Evolutionary conservation across 2,888 invertebrate species (phyloP).

Genomic region (Papilio protenor): DNA sequence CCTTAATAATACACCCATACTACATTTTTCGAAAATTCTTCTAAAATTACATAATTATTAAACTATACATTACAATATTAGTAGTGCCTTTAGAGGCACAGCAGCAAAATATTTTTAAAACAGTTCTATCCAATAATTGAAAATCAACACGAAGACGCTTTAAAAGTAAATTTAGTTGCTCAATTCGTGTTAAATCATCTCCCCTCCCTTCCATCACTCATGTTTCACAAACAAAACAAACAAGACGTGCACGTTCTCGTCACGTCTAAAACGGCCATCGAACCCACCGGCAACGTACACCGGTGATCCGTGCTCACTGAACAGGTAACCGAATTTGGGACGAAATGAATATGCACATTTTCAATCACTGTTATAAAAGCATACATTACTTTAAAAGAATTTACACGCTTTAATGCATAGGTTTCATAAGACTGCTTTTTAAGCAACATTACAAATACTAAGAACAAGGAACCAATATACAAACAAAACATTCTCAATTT

Average conservation of each 20-base stretch:
- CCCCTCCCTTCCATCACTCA: constrained; percentile 25
- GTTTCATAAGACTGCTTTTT: background rate
- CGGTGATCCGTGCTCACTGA: constrained; percentile 59
- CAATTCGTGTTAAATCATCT: constrained; percentile 31
- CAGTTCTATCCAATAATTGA: background rate
- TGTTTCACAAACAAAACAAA: constrained; percentile 53
- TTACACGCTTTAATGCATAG: background rate
- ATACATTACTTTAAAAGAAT: background rate
- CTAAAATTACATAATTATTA: background rate
- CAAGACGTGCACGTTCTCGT: constrained; percentile 57
- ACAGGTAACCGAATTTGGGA: constrained; percentile 67
- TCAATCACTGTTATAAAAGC: constrained; percentile 36
- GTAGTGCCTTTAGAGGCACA: background rate
- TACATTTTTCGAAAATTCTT: too few species aligned
- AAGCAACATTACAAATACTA: background rate
- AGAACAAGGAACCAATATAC: too few species aligned
- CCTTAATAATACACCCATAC: too few species aligned
- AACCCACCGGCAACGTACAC: constrained; percentile 50
- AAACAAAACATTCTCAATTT: background rate
- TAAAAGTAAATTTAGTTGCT: constrained; percentile 17
- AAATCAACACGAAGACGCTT: background rate
- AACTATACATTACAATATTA: background rate
- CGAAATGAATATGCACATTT: constrained; percentile 48
- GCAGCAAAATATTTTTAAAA: background rate
- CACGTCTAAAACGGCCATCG: constrained; percentile 56